Base-by-base conservation (phyloP, 2,113 vertebrate species). In the Potamarius usumacintae region DNA sequence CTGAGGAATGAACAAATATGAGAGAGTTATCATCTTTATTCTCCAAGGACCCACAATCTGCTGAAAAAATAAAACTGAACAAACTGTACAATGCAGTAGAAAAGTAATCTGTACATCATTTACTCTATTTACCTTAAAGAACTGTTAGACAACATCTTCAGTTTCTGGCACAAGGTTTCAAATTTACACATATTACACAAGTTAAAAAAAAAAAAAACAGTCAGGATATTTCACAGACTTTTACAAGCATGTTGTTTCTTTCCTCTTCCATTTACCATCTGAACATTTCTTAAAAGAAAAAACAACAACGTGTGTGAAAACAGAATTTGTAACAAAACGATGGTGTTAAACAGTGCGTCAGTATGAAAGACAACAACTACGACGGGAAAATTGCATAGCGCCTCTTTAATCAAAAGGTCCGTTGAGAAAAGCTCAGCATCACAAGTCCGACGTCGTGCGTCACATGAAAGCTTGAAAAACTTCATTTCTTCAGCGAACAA, bases 151-250 rank as follows among this genome's bases (percentile, higher is more conserved):
- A 97, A 95, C 93, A 96, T 95, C 95, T 96, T 95, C 96, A 96
- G 96, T 96, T 95, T 95, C 95, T 96, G 95, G 94, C 95, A 94
- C 96, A 95, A 95, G 94, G 95, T 95, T 93, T 92, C 91, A 94
- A 97, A 97, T 97, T 96, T 97, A 97, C 96, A 97, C 92, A 96
- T 96, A 96, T 96, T 94, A 95, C 96, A 97, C 96, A 97, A 93
- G 14, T 52, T 22, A 85, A 84, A 57, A 88, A 27, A 79, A 72
- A 84, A 2, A 82, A 80, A 30, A 94, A 95, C 83, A 50, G 34
- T 94, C 50, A 63, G 94, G 92, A 92, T 94, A 94, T 90, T 96
- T 93, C 93, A 94, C 96, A 93, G 94, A 93, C 95, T 91, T 90
- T 94, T 93, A 91, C 89, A 91, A 94, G 58, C 80, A 65, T 18